Conservation (phyloP, 1,140 invertebrate genomes). For the Bursaphelenchus mucronatus region DNA sequence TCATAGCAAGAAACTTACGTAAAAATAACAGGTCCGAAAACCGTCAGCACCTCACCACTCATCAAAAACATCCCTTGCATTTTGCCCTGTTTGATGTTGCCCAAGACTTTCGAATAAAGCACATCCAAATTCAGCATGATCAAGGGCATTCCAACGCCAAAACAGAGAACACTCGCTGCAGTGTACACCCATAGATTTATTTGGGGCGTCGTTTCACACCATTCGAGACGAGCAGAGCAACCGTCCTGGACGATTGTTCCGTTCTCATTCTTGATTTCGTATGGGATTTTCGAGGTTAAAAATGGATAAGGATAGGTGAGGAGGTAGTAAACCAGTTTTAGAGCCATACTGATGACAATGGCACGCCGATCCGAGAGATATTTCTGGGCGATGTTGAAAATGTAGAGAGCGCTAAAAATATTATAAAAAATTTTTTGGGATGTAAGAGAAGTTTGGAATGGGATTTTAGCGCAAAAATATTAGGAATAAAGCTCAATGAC, state of each 20-base stretch:
- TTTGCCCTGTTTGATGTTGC: constrained; percentile 37
- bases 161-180: constrained; percentile 10
- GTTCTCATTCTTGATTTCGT: constrained; percentile 16
- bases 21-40: constrained; percentile 31
- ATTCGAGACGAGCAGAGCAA: constrained; percentile 12
- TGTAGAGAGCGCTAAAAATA: too few relatives aligned
- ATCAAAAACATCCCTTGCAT: constrained; percentile 37
- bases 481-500: too few relatives aligned
- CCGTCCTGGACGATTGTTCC: constrained; percentile 15
- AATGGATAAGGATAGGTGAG: constrained; percentile 30
- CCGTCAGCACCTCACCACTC: constrained; percentile 20
- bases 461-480: too few relatives aligned
- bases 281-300: constrained; percentile 14
- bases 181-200: constrained; percentile 28
- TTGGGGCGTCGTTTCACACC: constrained; percentile 17
- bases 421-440: not conserved
- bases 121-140: constrained; percentile 25
- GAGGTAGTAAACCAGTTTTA: constrained; percentile 24
- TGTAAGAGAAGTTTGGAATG: constrained; percentile 1
- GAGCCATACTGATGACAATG: constrained; percentile 7
- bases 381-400: too few relatives aligned
- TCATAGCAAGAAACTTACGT: constrained; percentile 24
- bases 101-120: constrained; percentile 24
- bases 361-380: constrained; percentile 1
- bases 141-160: constrained; percentile 21